Evolutionary conservation across 2,797 vertebrate genomes (phyloP).

Genomic region (Tiaroga cobitis): DNA sequence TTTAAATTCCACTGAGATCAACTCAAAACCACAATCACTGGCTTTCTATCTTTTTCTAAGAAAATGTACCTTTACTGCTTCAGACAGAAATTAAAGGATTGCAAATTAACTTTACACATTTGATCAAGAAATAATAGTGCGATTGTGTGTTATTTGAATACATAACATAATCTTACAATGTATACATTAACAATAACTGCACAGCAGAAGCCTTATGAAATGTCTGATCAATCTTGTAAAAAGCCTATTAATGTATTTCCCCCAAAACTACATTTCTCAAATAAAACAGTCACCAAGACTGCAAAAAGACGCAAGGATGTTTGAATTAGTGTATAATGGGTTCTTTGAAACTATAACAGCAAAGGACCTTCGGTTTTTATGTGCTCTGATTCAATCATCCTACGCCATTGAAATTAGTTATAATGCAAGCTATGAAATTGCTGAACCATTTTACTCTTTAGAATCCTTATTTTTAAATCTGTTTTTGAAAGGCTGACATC

Average conservation of each 20-base stretch:
- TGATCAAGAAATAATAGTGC: neutral
- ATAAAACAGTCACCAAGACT: neutral
- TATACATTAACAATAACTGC: neutral
- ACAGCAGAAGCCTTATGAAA: neutral
- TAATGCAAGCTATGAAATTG: conserved; percentile 1
- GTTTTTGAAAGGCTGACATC: conserved; percentile 18
- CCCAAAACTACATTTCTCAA: neutral
- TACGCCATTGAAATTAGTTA: neutral
- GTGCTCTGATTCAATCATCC: neutral
- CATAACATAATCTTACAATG: neutral
- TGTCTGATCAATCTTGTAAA: neutral
- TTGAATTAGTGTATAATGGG: neutral
- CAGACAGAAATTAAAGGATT: neutral
- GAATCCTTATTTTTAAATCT: neutral
- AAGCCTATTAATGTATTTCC: neutral
- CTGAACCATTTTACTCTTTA: conserved; percentile 24
- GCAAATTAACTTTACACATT: neutral
- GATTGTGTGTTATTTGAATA: neutral
- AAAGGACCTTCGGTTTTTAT: conserved; percentile 28
- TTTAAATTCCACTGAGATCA: neutral
- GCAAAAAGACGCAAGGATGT: conserved; percentile 26
- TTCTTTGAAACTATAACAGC: neutral
- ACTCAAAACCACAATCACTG: neutral
- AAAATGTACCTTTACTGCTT: neutral
- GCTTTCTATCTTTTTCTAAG: neutral